Percentiles rank a stretch among this genome's conserved stretches.
Evolutionary conservation across 1,140 invertebrate species (phyloP).

Genomic region (Ectropis grisescens): DNA sequence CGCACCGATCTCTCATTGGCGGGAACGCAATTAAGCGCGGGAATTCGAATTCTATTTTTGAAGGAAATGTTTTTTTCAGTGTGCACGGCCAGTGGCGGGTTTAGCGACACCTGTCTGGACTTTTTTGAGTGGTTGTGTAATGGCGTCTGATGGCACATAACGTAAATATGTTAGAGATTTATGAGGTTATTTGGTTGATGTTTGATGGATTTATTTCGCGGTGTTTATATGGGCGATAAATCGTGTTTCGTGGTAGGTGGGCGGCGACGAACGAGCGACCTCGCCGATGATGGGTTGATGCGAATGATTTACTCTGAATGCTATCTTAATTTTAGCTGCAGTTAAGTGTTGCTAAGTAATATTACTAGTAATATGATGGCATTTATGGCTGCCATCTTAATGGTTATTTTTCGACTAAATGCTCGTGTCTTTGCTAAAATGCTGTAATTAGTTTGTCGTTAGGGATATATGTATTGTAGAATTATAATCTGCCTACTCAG

Average conservation of each 20-base stretch:
- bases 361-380: no score
- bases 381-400: no score
- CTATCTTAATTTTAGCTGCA: no score
- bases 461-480: no score
- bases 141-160: slow-evolving; percentile 32
- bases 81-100: slow-evolving; percentile 34
- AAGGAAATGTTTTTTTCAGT: slow-evolving; percentile 67
- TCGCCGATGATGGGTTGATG: no score
- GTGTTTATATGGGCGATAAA: slow-evolving; percentile 12
- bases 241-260: slow-evolving; percentile 9
- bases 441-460: no score
- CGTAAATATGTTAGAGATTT: slow-evolving; percentile 49
- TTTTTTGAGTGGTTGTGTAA: slow-evolving; percentile 18
- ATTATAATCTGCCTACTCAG: no score
- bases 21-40: slow-evolving; percentile 62
- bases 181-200: slow-evolving; percentile 32
- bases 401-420: no score
- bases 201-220: slow-evolving; percentile 52
- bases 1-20: slow-evolving; percentile 48
- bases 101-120: slow-evolving; percentile 33
- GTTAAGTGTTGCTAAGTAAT: no score
- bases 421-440: no score
- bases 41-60: slow-evolving; percentile 69
- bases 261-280: no score
- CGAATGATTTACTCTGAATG: no score